Base-by-base conservation (phyloP, 2,797 vertebrate species). In the Macrochelys suwanniensis region DNA sequence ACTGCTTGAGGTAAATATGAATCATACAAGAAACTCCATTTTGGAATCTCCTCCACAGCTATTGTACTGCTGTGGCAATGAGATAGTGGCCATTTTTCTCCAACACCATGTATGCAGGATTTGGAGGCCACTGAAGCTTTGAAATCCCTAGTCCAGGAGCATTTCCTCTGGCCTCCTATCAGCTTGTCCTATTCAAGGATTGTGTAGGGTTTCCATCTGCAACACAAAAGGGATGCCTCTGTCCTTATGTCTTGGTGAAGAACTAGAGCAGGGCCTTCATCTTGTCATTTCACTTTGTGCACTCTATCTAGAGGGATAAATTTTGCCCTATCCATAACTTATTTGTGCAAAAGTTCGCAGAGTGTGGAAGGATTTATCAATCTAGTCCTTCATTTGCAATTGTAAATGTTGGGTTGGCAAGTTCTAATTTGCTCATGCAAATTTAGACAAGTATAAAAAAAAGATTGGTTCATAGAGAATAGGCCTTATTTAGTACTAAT, bases 321-420 rank as follows among this genome's bases (percentile, higher is more conserved):
- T 97, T 97, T 96, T 95, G 86, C 91, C 94, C 95, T 95, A 91
- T 94, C 92, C 94, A 93, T 97, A 96, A 92, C 92, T 94, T 95
- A 93, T 91, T 97, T 97, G 94, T 96, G 95, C 93, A 86, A 84
- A 97, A 96, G 94, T 96, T 97, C 93, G 88, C 95, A 96, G 95
- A 96, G 96, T 97, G 88, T 95, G 95, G 95, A 96, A 97, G 96
- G 10, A 94, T 97, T 97, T 97, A 97, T 97, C 96, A 96, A 97
- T 96, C 94, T 97, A 3, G 2, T 96, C 86, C 96, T 95, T 97
- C 89, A 97, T 97, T 97, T 97, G 96, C 97, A 97, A 97, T 97
- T 97, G 90, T 97, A 97, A 97, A 93, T 95, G 96, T 96, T 97
- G 96, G 96, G 90, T 96, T 96, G 95, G 93, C 96, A 95, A 85